These are phyloP conservation scores for Pristionchus maxplancki DNA, from an alignment of 2,888 invertebrate genomes.

Conservation along the genomic window DNA sequence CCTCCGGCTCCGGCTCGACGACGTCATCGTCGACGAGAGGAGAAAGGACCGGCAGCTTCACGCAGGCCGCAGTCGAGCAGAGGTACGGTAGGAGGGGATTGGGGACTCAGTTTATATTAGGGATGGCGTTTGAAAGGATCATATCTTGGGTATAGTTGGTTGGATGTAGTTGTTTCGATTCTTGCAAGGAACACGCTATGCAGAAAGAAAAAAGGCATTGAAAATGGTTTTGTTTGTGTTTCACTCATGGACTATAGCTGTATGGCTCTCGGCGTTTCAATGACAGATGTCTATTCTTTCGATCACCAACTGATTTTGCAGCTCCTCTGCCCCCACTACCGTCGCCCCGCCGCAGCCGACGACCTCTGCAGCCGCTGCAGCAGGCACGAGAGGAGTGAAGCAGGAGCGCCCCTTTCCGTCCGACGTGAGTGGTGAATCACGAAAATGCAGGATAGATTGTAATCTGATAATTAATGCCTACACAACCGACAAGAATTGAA, in stretches of 20 bases:
- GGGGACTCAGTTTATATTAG: too few relatives aligned
- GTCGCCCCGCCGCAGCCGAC: background rate
- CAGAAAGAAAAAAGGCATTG: too few relatives aligned
- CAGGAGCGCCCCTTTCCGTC: conserved; percentile 7
- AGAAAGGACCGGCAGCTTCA: background rate
- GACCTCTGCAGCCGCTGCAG: background rate
- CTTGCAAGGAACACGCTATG: too few relatives aligned
- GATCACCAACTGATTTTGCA: background rate
- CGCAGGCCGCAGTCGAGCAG: background rate
- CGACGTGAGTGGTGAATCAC: conserved; percentile 32
- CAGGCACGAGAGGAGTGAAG: conserved; percentile 1
- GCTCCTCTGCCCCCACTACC: conserved; percentile 7
- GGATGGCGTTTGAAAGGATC: too few relatives aligned
- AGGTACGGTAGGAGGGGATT: background rate
- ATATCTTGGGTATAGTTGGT: too few relatives aligned
- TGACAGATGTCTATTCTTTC: too few relatives aligned
- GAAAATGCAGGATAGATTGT: too few relatives aligned
- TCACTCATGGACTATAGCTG: too few relatives aligned
- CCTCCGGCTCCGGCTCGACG: background rate
- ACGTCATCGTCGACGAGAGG: background rate
- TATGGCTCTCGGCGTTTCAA: too few relatives aligned
- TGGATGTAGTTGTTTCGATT: background rate
- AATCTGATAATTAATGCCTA: too few relatives aligned
- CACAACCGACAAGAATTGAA: too few relatives aligned
- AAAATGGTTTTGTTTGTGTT: too few relatives aligned